phyloP scores from a whole-genome alignment of 2,113 vertebrate genomes.

The Haemorhous mexicanus region DNA sequence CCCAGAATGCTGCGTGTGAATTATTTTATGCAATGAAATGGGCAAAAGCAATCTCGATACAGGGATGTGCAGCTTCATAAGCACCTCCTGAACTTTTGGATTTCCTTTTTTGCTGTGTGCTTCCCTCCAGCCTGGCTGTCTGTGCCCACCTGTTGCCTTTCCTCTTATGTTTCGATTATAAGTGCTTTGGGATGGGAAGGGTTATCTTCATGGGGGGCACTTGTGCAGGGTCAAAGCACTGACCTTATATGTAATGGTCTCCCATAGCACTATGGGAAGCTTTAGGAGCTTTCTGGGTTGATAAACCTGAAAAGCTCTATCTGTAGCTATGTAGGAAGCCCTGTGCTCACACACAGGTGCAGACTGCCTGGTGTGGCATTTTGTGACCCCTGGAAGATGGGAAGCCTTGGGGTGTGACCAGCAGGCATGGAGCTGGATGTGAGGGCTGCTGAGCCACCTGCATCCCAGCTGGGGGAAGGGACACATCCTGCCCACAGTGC shows the following conservation, averaged over 20 bases:
- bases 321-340: fast-evolving
- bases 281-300: neutral
- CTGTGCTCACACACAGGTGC: fast-evolving
- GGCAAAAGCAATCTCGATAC: neutral
- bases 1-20: neutral
- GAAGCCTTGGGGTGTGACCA: neutral
- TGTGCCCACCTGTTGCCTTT: conserved; percentile 21
- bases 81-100: neutral
- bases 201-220: neutral
- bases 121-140: conserved; percentile 18
- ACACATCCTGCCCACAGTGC: neutral
- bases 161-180: neutral
- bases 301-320: neutral
- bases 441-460: neutral
- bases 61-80: neutral
- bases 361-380: neutral
- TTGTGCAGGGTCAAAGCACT: neutral
- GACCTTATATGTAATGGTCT: neutral
- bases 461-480: neutral
- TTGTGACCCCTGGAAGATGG: neutral
- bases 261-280: neutral
- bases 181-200: neutral
- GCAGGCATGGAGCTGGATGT: neutral
- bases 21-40: neutral
- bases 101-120: neutral